Conservation (phyloP, 2,797 vertebrate genomes). For the Parotocinclus haroldoi region DNA sequence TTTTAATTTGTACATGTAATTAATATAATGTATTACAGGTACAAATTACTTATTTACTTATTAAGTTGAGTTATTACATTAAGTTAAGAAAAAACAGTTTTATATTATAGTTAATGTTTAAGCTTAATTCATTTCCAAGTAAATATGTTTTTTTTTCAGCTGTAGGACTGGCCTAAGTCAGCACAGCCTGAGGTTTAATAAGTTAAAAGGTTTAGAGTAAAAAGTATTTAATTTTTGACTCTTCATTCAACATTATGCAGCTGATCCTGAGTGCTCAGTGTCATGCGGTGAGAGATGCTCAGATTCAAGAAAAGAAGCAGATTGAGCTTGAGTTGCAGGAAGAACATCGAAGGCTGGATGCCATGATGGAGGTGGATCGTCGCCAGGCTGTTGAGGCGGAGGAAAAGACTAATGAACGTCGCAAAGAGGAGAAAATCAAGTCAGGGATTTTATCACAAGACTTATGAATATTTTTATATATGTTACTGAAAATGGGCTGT, state of each 20-base stretch:
- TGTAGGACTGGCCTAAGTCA: too few relatives aligned
- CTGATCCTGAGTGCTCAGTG: conserved; percentile 81
- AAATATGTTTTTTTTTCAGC: too few relatives aligned
- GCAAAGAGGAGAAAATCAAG: conserved; percentile 74
- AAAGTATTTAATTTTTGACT: too few relatives aligned
- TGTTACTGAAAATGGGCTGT: neutral
- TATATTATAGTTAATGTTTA: too few relatives aligned
- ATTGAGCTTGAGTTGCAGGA: conserved; percentile 70
- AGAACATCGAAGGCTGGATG: conserved; percentile 80
- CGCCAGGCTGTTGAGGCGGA: conserved; percentile 68
- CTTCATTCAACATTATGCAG: conserved; percentile 54
- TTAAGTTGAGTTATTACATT: too few relatives aligned
- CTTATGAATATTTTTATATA: neutral
- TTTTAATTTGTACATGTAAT: too few relatives aligned
- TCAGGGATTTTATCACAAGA: conserved; percentile 40
- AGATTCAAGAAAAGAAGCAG: conserved; percentile 82
- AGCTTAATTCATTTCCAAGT: too few relatives aligned
- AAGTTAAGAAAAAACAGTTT: too few relatives aligned
- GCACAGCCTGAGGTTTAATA: too few relatives aligned
- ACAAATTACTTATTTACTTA: too few relatives aligned
- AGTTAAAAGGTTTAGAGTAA: too few relatives aligned
- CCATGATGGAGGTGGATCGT: conserved; percentile 84
- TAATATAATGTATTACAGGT: too few relatives aligned
- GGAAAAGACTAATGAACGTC: conserved; percentile 68
- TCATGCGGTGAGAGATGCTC: conserved; percentile 80